phyloP scores from a whole-genome alignment of 2,113 vertebrate species.

The Hyaena hyaena region DNA sequence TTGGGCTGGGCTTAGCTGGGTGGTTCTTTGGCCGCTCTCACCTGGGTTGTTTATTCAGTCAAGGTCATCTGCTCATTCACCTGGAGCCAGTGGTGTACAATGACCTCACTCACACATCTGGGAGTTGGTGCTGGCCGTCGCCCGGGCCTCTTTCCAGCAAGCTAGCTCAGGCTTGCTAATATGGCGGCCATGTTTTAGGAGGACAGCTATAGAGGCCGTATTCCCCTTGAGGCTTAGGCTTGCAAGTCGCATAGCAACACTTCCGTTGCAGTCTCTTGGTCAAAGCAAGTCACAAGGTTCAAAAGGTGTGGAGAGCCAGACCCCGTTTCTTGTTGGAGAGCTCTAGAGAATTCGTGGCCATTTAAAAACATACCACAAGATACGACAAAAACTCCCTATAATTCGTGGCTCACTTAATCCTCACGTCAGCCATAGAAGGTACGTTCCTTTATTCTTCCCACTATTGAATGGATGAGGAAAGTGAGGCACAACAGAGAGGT shows the following conservation, averaged over 20 bases:
- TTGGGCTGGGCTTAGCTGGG: background rate
- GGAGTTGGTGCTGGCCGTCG: background rate
- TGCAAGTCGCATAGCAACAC: background rate
- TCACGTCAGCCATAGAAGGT: background rate
- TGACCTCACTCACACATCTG: background rate
- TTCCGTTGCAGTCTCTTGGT: background rate
- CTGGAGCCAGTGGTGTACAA: background rate
- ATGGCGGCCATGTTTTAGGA: background rate
- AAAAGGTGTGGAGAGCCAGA: background rate
- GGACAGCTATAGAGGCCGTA: background rate
- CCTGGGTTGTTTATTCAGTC: background rate
- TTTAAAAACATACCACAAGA: background rate
- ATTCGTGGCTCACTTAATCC: background rate
- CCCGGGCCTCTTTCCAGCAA: background rate
- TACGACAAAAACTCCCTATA: background rate
- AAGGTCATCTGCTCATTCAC: background rate
- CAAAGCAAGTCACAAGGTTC: background rate
- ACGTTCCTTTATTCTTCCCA: background rate
- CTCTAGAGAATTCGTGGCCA: background rate
- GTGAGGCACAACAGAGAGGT: background rate
- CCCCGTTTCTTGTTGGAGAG: background rate
- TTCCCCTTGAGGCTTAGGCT: background rate
- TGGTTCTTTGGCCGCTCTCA: background rate
- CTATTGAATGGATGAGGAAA: background rate
- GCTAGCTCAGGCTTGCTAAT: background rate